phyloP scores from a whole-genome alignment of 2,113 vertebrate genomes.

The Tragelaphus strepsiceros region DNA sequence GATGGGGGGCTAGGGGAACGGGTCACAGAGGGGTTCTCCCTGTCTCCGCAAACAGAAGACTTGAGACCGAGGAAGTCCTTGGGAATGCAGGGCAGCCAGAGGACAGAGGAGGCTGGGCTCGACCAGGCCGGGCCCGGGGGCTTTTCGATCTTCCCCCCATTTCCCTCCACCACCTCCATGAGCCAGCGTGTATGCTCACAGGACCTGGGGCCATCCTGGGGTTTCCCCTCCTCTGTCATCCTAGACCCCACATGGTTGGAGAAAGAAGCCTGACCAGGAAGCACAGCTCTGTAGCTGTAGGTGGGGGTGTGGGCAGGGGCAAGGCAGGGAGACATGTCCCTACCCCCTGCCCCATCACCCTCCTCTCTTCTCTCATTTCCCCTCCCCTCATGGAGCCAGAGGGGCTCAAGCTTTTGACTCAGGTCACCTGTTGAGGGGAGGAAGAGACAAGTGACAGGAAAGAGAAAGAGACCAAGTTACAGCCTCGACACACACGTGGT shows the following conservation, averaged over 20 bases:
- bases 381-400: neutral
- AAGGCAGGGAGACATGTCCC: neutral
- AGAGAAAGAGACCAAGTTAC: constrained; percentile 25
- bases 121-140: neutral
- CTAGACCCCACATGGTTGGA: neutral
- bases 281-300: neutral
- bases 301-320: neutral
- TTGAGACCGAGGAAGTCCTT: constrained; percentile 69
- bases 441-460: constrained; percentile 74
- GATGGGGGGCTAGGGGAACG: constrained; percentile 36
- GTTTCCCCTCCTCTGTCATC: neutral
- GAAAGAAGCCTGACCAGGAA: neutral
- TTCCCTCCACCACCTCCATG: neutral
- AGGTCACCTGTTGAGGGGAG: constrained; percentile 37
- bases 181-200: neutral
- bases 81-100: constrained; percentile 68
- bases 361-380: neutral
- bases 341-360: neutral
- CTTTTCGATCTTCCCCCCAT: neutral
- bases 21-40: constrained; percentile 57
- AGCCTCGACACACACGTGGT: neutral
- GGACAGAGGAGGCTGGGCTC: constrained; percentile 69
- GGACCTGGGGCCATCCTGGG: neutral
- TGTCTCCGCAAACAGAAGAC: constrained; percentile 56
- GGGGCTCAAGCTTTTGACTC: neutral